Evolutionary conservation across 2,113 vertebrate genomes (phyloP).

Genomic region (Rhynchomys soricoides): DNA sequence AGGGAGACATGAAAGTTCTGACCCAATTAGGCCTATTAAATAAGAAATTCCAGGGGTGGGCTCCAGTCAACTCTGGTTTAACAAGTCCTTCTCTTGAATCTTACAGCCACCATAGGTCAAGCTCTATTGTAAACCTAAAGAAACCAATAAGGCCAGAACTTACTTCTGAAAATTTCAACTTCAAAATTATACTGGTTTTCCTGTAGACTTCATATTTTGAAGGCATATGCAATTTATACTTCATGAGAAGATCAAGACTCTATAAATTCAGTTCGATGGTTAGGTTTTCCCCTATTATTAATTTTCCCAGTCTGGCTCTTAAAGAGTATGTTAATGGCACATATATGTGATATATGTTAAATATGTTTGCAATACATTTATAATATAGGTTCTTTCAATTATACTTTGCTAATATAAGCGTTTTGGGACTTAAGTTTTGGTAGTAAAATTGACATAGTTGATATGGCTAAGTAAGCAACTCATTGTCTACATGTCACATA

Average conservation of each 20-base stretch:
- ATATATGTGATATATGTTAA: background rate
- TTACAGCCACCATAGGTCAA: background rate
- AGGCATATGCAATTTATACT: background rate
- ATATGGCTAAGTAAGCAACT: background rate
- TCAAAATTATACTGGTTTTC: background rate
- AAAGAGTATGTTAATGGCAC: background rate
- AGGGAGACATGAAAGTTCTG: background rate
- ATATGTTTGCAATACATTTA: background rate
- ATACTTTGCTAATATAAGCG: background rate
- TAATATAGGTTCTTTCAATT: background rate
- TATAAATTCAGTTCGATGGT: background rate
- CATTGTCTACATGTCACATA: background rate
- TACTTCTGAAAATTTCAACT: background rate
- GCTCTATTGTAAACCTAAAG: background rate
- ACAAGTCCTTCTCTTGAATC: background rate
- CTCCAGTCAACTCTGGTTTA: background rate
- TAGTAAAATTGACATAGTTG: background rate
- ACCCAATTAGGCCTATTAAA: background rate
- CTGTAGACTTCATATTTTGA: background rate
- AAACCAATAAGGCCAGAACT: background rate
- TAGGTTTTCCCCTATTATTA: background rate
- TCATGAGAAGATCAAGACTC: background rate
- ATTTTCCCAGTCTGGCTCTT: background rate
- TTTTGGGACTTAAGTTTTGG: background rate
- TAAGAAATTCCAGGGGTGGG: background rate